Percentiles rank a stretch among this genome's conserved stretches.
Conservation (phyloP, 2,797 vertebrate species). For the Dicrostonyx torquatus region DNA sequence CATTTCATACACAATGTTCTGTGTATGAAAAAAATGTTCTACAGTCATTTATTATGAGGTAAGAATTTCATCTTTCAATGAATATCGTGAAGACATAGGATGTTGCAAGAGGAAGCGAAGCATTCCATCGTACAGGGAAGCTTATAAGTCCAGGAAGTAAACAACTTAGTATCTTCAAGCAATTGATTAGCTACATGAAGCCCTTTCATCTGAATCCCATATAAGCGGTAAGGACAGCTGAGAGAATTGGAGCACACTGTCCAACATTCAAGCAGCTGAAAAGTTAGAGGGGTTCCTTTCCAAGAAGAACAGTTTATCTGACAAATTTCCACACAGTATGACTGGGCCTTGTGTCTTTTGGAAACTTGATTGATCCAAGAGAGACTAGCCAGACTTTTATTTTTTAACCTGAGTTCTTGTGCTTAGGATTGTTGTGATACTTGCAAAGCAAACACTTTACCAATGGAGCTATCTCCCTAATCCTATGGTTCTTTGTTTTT, state of each 20-base stretch:
- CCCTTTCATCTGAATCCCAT: not conserved
- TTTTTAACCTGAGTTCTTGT: not conserved
- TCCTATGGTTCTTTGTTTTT: not conserved
- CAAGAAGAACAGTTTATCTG: too few relatives aligned
- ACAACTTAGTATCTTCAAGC: not conserved
- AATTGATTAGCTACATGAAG: not conserved
- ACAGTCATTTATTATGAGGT: not conserved
- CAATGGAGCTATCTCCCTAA: too few relatives aligned
- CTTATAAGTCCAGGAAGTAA: not conserved
- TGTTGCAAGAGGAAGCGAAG: not conserved
- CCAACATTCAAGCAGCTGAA: not conserved
- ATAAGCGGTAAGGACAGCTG: not conserved
- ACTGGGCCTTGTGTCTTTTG: not conserved
- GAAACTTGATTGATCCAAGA: too few relatives aligned
- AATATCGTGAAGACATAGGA: not conserved
- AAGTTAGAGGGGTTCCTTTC: not conserved
- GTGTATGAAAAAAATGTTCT: not conserved
- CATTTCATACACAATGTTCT: not conserved
- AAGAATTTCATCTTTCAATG: not conserved
- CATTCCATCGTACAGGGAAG: not conserved
- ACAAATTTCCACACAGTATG: not conserved
- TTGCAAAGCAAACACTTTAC: not conserved
- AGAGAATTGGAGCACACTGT: not conserved
- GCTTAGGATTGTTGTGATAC: not conserved
- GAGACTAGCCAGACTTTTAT: not conserved